Conservation (phyloP, 2,797 vertebrate genomes). For the Balearica regulorum region DNA sequence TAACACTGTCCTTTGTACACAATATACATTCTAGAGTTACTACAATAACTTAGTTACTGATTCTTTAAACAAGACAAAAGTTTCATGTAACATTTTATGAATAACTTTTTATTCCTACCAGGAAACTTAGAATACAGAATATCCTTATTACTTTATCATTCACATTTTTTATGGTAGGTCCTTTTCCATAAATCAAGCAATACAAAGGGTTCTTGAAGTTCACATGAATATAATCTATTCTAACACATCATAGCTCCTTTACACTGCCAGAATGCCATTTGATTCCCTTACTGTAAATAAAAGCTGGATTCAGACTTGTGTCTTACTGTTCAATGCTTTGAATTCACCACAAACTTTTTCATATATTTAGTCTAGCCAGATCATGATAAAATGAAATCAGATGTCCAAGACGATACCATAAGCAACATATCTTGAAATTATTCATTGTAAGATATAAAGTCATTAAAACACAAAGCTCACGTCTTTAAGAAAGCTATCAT, state of each 20-base stretch:
- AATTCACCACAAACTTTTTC: not conserved
- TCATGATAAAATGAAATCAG: not conserved
- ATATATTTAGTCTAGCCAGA: not conserved
- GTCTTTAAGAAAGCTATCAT: not conserved
- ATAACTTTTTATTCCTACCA: constrained; percentile 7
- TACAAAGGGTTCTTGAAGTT: not conserved
- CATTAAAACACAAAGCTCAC: not conserved
- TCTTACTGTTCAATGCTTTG: not conserved
- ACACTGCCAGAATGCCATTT: not conserved
- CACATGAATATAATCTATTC: not conserved
- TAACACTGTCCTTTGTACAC: not conserved
- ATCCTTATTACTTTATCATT: not conserved
- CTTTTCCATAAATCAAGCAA: not conserved
- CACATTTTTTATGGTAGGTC: not conserved
- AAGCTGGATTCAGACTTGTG: not conserved
- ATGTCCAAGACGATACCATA: not conserved
- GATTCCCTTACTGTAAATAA: not conserved
- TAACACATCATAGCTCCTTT: not conserved
- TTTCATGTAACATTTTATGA: not conserved
- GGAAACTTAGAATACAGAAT: not conserved
- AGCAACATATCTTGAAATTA: not conserved
- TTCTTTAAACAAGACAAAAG: not conserved
- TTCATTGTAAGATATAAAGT: not conserved
- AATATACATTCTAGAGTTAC: not conserved
- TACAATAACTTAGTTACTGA: not conserved